These are phyloP conservation scores for human DNA, from an alignment of 2,113 vertebrate species.

Conservation along the genomic window DNA sequence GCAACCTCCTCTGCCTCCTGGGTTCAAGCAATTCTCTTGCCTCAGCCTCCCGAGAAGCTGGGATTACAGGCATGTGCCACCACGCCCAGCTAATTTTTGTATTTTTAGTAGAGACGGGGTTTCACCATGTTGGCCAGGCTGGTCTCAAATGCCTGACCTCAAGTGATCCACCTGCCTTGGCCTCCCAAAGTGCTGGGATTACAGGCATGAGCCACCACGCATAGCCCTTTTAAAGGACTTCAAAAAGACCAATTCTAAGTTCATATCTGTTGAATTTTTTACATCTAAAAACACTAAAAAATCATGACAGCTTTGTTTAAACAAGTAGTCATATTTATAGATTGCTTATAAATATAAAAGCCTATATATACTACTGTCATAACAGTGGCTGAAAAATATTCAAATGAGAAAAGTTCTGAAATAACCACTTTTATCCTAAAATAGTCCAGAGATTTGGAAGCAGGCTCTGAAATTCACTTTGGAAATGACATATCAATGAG, in stretches of 20 bases:
- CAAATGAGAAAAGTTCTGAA: slow-evolving; percentile 28
- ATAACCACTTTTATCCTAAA: neutral
- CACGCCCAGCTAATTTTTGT: no score
- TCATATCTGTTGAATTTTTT: neutral
- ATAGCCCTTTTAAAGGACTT: neutral
- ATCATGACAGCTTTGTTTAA: neutral
- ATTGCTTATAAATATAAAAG: neutral
- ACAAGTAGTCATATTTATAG: neutral
- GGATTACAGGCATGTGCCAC: no score
- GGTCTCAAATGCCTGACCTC: no score
- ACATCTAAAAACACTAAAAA: neutral
- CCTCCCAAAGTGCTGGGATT: no score
- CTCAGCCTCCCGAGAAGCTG: no score
- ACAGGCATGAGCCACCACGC: no score
- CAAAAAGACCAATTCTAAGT: neutral
- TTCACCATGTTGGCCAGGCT: no score
- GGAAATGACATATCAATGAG: neutral
- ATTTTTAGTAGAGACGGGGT: no score
- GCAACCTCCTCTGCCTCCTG: no score
- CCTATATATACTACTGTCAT: neutral
- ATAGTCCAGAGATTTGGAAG: neutral
- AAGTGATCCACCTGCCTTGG: no score
- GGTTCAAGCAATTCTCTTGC: no score
- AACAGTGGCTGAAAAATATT: neutral
- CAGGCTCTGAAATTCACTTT: neutral